Evolutionary conservation across 2,113 vertebrate species (phyloP).

Genomic region (Hypocryptadius cinnamomeus): DNA sequence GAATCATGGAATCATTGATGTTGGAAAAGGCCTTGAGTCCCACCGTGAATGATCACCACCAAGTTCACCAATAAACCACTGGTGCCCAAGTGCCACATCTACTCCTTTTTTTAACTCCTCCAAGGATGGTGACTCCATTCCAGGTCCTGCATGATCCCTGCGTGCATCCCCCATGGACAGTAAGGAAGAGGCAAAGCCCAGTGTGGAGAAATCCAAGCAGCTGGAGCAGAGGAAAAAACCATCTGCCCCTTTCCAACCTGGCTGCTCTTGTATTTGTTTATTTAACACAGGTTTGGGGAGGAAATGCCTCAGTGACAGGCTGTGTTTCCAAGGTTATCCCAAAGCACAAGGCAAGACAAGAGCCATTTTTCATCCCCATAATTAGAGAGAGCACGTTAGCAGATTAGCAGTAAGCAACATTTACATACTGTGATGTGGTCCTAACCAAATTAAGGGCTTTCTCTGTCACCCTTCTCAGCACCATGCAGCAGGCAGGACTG

Average conservation of each 20-base stretch:
- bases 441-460: background rate
- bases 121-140: background rate
- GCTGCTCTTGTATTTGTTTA: background rate
- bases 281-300: background rate
- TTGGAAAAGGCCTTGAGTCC: background rate
- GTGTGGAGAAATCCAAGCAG: background rate
- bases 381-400: background rate
- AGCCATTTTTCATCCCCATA: background rate
- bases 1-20: background rate
- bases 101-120: background rate
- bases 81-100: background rate
- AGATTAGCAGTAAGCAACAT: background rate
- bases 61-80: background rate
- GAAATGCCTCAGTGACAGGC: background rate
- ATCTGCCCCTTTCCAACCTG: background rate
- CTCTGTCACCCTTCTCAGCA: background rate
- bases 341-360: background rate
- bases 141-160: background rate
- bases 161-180: fast-evolving
- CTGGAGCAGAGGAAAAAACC: background rate
- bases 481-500: background rate
- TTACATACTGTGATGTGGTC: background rate
- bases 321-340: background rate
- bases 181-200: background rate
- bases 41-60: background rate